Conservation (phyloP, 2,797 vertebrate genomes). For the Thamnophis elegans region DNA sequence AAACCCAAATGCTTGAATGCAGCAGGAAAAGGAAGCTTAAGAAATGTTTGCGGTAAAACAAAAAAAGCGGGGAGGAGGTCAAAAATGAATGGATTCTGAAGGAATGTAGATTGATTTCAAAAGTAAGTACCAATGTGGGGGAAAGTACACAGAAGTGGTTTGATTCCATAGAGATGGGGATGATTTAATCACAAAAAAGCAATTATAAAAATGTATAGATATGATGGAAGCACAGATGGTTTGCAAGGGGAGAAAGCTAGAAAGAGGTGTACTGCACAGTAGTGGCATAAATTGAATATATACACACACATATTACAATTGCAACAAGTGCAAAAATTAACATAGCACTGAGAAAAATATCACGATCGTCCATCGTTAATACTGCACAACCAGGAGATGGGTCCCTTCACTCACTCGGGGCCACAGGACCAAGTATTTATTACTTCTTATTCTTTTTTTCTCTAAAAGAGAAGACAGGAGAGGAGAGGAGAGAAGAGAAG, state of each 20-base stretch:
- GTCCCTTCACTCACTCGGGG: not conserved
- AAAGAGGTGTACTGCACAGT: not conserved
- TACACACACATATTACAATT: too few relatives aligned
- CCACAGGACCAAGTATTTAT: not conserved
- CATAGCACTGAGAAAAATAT: not conserved
- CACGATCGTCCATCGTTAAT: not conserved
- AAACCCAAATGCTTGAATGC: not conserved
- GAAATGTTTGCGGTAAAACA: not conserved
- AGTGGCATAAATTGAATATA: not conserved
- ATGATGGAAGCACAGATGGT: not conserved
- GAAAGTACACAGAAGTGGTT: not conserved
- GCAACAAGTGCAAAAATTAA: not conserved
- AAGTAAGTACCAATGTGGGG: not conserved
- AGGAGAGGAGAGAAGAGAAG: too few relatives aligned
- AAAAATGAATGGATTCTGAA: not conserved
- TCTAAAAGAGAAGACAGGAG: not conserved
- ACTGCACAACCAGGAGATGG: not conserved
- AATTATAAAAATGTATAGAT: not conserved
- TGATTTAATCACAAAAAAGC: not conserved
- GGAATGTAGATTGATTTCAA: not conserved
- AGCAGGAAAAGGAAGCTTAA: not conserved
- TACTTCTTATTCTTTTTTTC: not conserved
- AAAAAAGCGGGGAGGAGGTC: not conserved
- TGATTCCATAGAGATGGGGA: not conserved
- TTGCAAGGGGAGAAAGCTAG: not conserved